phyloP scores from a whole-genome alignment of 2,888 invertebrate species.

The Thymelicus sylvestris region DNA sequence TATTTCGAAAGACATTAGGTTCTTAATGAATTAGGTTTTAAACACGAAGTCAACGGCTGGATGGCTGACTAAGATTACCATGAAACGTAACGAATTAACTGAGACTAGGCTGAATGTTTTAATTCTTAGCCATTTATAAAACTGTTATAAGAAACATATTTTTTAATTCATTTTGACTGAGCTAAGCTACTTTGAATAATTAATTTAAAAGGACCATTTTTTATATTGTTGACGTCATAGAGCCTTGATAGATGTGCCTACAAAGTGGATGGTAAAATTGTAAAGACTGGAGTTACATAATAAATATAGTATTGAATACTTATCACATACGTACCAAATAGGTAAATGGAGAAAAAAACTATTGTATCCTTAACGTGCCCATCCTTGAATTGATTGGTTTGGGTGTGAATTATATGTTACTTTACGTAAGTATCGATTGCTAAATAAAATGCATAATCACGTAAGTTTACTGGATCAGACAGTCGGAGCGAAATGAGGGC shows the following conservation, averaged over 20 bases:
- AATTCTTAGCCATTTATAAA: not conserved
- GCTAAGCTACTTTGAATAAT: not conserved
- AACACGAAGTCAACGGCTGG: not conserved
- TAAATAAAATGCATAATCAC: constrained; percentile 2
- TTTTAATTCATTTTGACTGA: not conserved
- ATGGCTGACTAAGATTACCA: constrained; percentile 2
- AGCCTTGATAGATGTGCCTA: no score
- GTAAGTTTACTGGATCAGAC: not conserved
- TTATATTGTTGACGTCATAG: no score
- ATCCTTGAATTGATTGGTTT: no score
- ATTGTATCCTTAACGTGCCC: no score
- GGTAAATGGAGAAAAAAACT: no score
- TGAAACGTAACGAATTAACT: constrained; percentile 5
- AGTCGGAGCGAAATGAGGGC: not conserved
- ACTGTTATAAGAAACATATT: not conserved
- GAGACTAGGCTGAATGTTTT: not conserved
- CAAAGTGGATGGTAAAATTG: no score
- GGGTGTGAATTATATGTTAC: not conserved
- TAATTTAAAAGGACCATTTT: no score
- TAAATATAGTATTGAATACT: no score
- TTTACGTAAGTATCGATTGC: not conserved
- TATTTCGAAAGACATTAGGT: not conserved
- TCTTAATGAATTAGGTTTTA: not conserved
- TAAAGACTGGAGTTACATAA: no score
- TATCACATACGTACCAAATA: no score